Percentiles rank a stretch among this genome's conserved stretches.
These are phyloP conservation scores for Micronisus gabar DNA, from an alignment of 2,113 vertebrate genomes.

Conservation along the genomic window DNA sequence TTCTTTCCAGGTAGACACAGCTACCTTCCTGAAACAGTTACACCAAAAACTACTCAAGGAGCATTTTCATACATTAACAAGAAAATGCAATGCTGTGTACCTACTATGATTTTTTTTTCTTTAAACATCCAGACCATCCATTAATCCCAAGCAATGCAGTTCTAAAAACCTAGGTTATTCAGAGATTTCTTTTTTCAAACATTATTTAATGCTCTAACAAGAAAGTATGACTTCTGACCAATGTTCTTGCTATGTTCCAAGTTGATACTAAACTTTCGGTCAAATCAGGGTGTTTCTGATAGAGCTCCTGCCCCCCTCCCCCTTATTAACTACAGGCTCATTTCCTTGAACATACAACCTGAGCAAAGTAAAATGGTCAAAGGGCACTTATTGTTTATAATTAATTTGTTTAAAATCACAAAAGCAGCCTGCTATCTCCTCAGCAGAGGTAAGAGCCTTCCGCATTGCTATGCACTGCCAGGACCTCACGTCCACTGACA, in stretches of 20 bases:
- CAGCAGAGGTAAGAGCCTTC: not conserved
- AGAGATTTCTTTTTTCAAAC: not conserved
- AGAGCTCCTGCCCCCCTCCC: not conserved
- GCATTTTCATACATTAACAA: accelerated
- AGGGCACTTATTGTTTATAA: not conserved
- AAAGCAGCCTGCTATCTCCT: not conserved
- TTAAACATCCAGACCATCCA: not conserved
- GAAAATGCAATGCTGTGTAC: not conserved
- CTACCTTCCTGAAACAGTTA: not conserved
- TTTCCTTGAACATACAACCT: not conserved
- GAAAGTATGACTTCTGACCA: not conserved
- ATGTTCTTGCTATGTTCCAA: not conserved
- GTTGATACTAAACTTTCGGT: not conserved
- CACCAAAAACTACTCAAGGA: not conserved
- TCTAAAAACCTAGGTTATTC: not conserved
- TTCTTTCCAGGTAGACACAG: not conserved
- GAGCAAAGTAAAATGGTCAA: not conserved
- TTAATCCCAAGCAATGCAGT: not conserved
- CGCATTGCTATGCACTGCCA: not conserved
- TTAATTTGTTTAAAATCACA: not conserved
- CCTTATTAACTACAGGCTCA: not conserved
- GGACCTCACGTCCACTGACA: not conserved
- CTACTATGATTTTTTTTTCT: not conserved
- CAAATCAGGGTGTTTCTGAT: not conserved
- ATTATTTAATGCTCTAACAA: not conserved